Base-by-base conservation (phyloP, 2,888 invertebrate species). In the Arctia plantaginis region DNA sequence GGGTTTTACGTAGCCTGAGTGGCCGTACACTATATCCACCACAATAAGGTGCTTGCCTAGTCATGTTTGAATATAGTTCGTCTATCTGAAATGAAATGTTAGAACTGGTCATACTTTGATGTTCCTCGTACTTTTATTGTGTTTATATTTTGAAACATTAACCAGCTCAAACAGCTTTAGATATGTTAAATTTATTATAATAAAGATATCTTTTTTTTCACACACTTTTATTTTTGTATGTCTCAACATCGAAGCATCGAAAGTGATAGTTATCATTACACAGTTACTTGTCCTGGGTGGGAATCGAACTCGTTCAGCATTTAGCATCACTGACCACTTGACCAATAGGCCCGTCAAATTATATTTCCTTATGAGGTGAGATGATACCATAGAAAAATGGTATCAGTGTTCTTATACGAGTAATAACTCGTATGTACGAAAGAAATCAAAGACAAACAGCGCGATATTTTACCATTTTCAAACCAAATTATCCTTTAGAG, bases 1-100 rank as follows among this genome's bases (percentile, higher is more conserved):
- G 77, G 73, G 55, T 67, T 75, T 41, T n/a, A 18, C n/a, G 51
- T 64, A 67, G 44, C n/a, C 27, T 33, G 35, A 13, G n/a, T 12
- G 10, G 20, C 51, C 33, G n/a, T 66, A 20, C 6, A 23, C 27
- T 72, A 30, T 33, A 55, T 35, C 15, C 33, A 39, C 65, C 12
- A 39, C 35, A 35, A 66, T 39, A 39, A 23, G 33, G 33, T 7
- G 20, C 12, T 23, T 33, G 33, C 23, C 33, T 64, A 33, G 64
- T 33, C 33, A 66, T n/a, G n/a, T 39, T 66, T 35, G 39, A 35
- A 35, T 35, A 35, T 35, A 66, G 13, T 27, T 35, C 33, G 35
- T 33, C 4, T 8, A n/a, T 39, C 23, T 33, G 20, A 27, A 62
- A 30, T 62, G 27, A 62, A 30, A 30, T 62, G 30, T 62, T 62